Evolutionary conservation across 2,888 invertebrate genomes (phyloP), one percentile per base, ranked within the genome.

Genomic region (Eristalis pertinax): DNA sequence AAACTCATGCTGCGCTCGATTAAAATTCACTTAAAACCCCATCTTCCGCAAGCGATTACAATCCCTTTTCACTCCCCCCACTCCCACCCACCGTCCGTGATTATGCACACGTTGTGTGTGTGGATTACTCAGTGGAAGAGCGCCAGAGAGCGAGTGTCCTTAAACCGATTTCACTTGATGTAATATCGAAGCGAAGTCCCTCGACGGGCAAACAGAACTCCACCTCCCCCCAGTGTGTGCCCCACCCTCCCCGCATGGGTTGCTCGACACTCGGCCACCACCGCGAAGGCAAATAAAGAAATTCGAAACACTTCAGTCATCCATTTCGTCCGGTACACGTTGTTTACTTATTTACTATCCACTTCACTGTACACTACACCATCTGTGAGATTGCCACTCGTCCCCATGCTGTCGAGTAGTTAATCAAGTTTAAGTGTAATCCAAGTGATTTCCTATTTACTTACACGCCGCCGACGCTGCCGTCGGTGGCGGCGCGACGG

Each of bases 281-380:
- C 68, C 38, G 70, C 50, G 41, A 79, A 29, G 56, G 69, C 32
- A 74, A 64, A 69, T 32, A 64, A 74, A 69, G 74, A 62, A 63
- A 81, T 43, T 69, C 74, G 68, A 74, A 68, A 29, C 74, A 63
- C 63, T 63, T 7, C 50, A 74, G 11, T 58, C 58, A 35, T 62
- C 63, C 67, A 68, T 68, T 76, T 62, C 43, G 69, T 41, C 69
- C 63, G 43, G 50, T 79, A 26, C 62, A 86, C 56, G 38, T 60
- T 85, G 77, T 85, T 85, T 81, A 62, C 77, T 62, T 86, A 82
- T 86, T 86, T 82, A 62, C 77, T 63, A 86, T 86, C 69, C 82
- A 81, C 85, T 82, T 62, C 38, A 63, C 4, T 24, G 60, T 64
- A 74, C 35, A 74, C 63, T 67, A 79, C 58, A 73, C 64, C 68